Percentiles rank a stretch among this genome's conserved stretches.
Conservation (phyloP, 2,113 vertebrate genomes). For the Pluvialis apricaria region DNA sequence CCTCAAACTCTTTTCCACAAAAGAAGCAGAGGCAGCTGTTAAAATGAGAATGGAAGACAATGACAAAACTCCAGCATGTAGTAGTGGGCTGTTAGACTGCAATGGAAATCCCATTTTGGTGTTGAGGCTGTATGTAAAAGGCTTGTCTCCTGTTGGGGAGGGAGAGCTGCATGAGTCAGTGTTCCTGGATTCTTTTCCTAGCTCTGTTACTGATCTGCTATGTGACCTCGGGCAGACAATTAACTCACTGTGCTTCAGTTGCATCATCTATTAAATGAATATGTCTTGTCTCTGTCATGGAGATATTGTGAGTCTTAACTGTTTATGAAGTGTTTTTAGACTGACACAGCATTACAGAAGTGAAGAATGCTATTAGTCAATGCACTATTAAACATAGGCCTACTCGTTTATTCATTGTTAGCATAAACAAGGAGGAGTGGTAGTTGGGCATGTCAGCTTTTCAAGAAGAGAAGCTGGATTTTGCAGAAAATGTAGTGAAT, state of each 20-base stretch:
- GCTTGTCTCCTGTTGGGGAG: not conserved
- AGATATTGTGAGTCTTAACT: not conserved
- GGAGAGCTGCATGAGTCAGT: not conserved
- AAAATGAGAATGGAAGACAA: not conserved
- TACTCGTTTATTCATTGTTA: not conserved
- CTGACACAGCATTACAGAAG: not conserved
- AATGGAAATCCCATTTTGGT: not conserved
- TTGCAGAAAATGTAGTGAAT: not conserved
- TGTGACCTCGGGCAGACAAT: not conserved
- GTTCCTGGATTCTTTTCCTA: not conserved
- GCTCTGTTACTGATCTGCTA: not conserved
- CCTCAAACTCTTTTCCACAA: not conserved
- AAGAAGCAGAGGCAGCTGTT: not conserved
- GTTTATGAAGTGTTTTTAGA: slow-evolving; percentile 4
- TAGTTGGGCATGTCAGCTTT: not conserved
- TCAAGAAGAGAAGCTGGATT: not conserved
- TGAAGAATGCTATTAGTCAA: not conserved
- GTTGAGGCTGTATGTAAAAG: not conserved
- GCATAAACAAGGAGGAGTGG: not conserved
- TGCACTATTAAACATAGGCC: not conserved
- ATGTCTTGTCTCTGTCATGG: not conserved
- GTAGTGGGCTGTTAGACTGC: not conserved
- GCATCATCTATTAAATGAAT: not conserved
- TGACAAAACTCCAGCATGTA: not conserved
- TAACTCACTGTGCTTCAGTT: not conserved